A percentile compares a stretch with the other conserved stretches of the same genome.
Evolutionary conservation across 2,888 invertebrate genomes (phyloP).

Genomic region (Nemurella pictetii): DNA sequence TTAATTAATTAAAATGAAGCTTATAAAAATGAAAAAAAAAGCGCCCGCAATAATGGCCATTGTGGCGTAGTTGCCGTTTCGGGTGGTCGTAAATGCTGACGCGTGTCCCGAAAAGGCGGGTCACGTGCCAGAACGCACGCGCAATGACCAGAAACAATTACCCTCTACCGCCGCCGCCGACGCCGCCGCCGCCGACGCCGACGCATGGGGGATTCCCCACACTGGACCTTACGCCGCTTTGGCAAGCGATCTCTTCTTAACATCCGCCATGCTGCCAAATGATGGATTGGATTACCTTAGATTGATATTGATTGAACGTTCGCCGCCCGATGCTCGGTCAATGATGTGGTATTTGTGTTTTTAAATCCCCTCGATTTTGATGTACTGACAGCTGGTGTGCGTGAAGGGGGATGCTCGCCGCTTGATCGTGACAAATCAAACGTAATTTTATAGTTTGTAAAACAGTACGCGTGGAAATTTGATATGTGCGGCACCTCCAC

Average conservation of each 20-base stretch:
- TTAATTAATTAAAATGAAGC: not conserved
- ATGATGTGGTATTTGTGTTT: conserved; percentile 21
- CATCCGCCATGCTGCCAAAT: not conserved
- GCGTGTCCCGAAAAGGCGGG: conserved; percentile 15
- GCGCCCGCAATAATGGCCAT: not conserved
- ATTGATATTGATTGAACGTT: conserved; percentile 18
- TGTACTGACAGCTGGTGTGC: conserved; percentile 2
- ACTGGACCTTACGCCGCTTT: not conserved
- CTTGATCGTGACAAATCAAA: not conserved
- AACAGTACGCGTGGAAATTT: not conserved
- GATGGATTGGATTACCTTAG: conserved; percentile 24
- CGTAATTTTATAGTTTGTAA: not conserved
- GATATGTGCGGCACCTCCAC: not conserved
- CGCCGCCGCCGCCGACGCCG: no score
- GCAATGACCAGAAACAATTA: conserved; percentile 29
- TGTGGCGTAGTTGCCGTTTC: not conserved
- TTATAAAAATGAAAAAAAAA: not conserved
- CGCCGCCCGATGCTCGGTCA: not conserved
- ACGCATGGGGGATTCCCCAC: not conserved
- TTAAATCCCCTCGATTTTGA: not conserved
- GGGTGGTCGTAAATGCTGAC: conserved; percentile 8
- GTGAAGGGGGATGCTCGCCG: not conserved
- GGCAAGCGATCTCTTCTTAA: not conserved
- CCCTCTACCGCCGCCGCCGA: not conserved
- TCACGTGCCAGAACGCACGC: conserved; percentile 24